Base-by-base conservation (phyloP, 2,888 invertebrate genomes). In the Ormyrus thymus region DNA sequence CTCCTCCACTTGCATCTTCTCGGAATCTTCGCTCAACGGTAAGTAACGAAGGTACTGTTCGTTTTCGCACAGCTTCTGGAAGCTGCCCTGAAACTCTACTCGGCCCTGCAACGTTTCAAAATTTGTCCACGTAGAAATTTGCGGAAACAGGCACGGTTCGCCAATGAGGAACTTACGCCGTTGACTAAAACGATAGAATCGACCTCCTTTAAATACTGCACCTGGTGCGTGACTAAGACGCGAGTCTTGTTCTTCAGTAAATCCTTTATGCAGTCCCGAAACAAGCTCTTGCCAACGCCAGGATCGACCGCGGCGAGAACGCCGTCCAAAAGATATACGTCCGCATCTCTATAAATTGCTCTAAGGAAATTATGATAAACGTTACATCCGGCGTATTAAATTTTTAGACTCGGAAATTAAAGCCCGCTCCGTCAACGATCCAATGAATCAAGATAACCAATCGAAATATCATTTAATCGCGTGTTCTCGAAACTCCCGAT, bases 291-390 rank as follows among this genome's bases (percentile, higher is more conserved):
- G 0, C 94, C 94, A 7, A 96, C 95, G 81, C 93, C 93, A 0
- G 94, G 92, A 87, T 96, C 96, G 0, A 96, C 95, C 0, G 96
- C 96, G 43, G 95, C 95, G 43, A 96, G 90, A 0, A 96, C 96
- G 89, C 96, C 96, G 84, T 96, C 96, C 73, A 96, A 88, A 68
- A 96, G 90, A 85, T 95, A 96, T 65, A 96, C 92, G 84, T 96
- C 96, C 0, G 95, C 95, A 83, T 95, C 92, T 85, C 93, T 93
- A 86, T 96, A 96, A 65, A 96, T 91, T 9, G 95, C 93, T 85
- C 96, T 91, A 78, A 73, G 59, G 4, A 29, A 29, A 29, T 29
- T 29, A 29, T 29, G 4, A 29, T 1, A 29, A 29, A 29, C 29
- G 48, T 68, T 68, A 29, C 7, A 53, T 53, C 13, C 46, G 15